These are phyloP conservation scores for Eurosta solidaginis DNA, from an alignment of 1,140 invertebrate species.

Conservation along the genomic window DNA sequence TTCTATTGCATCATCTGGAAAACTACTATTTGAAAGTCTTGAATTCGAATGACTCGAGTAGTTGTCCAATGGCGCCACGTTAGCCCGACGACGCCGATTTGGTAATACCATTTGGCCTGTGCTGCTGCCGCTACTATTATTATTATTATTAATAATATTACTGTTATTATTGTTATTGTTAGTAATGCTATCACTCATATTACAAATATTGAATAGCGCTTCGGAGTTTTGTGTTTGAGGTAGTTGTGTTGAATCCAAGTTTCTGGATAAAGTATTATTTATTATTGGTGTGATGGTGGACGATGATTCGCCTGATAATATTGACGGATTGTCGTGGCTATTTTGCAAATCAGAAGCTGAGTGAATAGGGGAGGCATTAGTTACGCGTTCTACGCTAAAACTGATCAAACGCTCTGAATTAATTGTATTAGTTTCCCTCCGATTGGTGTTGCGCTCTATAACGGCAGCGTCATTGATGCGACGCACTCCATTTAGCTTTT, in stretches of 20 bases:
- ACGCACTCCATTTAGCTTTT: conserved; percentile 26
- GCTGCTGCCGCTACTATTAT: background rate
- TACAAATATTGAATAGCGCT: background rate
- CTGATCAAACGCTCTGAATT: conserved; percentile 17
- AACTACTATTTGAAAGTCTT: conserved; percentile 33
- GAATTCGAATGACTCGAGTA: conserved; percentile 37
- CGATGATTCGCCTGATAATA: background rate
- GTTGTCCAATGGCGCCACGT: background rate
- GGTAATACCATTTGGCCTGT: background rate
- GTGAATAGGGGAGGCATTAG: background rate
- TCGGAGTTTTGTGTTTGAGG: conserved; percentile 15
- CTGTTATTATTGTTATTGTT: conserved; percentile 11
- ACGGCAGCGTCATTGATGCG: conserved; percentile 10
- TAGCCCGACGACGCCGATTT: background rate
- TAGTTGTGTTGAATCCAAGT: conserved; percentile 27
- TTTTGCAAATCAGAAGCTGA: background rate
- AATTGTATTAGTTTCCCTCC: background rate
- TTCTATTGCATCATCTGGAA: conserved; percentile 15
- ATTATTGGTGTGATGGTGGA: background rate
- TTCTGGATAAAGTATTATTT: background rate
- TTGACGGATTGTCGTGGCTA: background rate
- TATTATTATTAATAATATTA: conserved; percentile 10
- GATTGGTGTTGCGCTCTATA: background rate
- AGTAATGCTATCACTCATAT: background rate
- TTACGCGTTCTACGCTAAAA: conserved; percentile 1